Evolutionary conservation across 2,888 invertebrate genomes (phyloP).

Genomic region (Spodoptera littoralis): DNA sequence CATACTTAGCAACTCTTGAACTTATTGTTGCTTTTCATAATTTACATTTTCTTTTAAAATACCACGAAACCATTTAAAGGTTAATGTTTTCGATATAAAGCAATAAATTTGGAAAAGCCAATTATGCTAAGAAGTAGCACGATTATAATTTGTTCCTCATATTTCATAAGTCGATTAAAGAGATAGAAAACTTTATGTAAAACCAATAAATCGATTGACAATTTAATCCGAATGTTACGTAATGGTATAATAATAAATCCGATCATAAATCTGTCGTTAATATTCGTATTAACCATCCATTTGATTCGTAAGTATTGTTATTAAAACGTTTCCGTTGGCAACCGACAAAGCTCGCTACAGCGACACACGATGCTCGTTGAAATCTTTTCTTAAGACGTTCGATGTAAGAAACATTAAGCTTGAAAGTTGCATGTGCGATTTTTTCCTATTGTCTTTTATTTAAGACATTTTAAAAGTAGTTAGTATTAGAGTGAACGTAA

Average conservation of each 20-base stretch:
- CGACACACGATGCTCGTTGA: slow-evolving; percentile 71
- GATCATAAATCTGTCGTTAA: slow-evolving; percentile 24
- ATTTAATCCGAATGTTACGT: slow-evolving; percentile 12
- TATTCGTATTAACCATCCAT: slow-evolving; percentile 35
- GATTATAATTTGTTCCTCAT: neutral
- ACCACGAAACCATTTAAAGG: too few relatives aligned
- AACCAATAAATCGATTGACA: slow-evolving; percentile 11
- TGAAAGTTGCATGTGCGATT: too few relatives aligned
- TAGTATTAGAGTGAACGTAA: too few relatives aligned
- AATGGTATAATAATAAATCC: slow-evolving; percentile 38
- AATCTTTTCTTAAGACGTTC: slow-evolving; percentile 74
- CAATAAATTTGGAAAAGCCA: too few relatives aligned
- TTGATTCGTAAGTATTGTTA: slow-evolving; percentile 37
- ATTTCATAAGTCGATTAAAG: slow-evolving; percentile 8
- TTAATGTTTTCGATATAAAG: too few relatives aligned
- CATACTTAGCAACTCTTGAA: slow-evolving; percentile 7
- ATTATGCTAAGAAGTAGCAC: too few relatives aligned
- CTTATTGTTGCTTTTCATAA: too few relatives aligned
- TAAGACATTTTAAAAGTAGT: too few relatives aligned
- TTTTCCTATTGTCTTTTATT: too few relatives aligned
- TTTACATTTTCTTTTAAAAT: too few relatives aligned
- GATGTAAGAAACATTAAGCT: neutral
- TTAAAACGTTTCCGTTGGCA: slow-evolving; percentile 47
- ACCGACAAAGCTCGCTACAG: slow-evolving; percentile 48
- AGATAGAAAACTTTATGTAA: slow-evolving; percentile 1